A percentile compares a stretch with the other conserved stretches of the same genome.
Evolutionary conservation across 2,888 invertebrate species (phyloP).

Genomic region (Melinaea marsaeus): DNA sequence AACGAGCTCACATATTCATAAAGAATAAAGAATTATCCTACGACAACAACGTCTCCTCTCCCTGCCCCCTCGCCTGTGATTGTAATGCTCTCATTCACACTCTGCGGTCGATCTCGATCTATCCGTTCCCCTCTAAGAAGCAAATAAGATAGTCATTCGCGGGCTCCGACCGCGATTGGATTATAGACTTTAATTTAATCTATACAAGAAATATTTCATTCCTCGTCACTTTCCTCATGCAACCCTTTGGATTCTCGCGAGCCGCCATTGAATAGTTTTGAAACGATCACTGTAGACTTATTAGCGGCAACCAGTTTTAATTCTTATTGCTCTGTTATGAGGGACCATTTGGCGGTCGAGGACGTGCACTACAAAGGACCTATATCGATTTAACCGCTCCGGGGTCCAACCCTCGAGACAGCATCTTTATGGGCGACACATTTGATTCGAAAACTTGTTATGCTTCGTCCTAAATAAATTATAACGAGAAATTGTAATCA

Average conservation of each 20-base stretch:
- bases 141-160: constrained; percentile 59
- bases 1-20: constrained; percentile 78
- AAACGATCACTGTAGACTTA: constrained; percentile 68
- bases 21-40: constrained; percentile 77
- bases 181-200: constrained; percentile 77
- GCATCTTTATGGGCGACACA: constrained; percentile 78
- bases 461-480: constrained; percentile 77
- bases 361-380: constrained; percentile 60
- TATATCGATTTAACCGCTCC: constrained; percentile 68
- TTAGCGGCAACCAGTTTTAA: constrained; percentile 71
- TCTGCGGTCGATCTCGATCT: constrained; percentile 71
- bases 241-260: constrained; percentile 68
- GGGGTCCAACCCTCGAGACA: constrained; percentile 71
- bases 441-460: constrained; percentile 78
- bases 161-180: constrained; percentile 58
- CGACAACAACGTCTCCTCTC: constrained; percentile 50
- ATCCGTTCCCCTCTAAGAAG: constrained; percentile 70
- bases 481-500: constrained; percentile 76
- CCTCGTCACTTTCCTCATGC: constrained; percentile 60
- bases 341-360: constrained; percentile 62
- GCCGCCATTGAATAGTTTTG: constrained; percentile 56
- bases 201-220: constrained; percentile 75
- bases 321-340: constrained; percentile 70
- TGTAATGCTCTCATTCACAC: constrained; percentile 77
- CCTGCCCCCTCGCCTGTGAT: constrained; percentile 54